Base-by-base conservation (phyloP, 1,140 invertebrate species). In the Trichoplusia ni region DNA sequence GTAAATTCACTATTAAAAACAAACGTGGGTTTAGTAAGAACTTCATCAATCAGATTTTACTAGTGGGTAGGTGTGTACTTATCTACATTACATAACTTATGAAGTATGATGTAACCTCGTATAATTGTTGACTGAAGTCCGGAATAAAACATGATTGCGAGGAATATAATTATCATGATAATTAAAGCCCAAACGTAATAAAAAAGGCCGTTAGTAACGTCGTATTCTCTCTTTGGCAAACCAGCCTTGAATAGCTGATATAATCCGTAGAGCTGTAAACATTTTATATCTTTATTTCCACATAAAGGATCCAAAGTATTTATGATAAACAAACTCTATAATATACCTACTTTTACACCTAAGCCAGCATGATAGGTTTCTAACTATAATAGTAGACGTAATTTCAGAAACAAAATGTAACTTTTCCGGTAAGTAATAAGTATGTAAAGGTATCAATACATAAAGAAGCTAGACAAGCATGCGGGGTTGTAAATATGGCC, bases 81-180 rank as follows among this genome's bases (percentile, higher is more conserved):
- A n/a, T n/a, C n/a, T n/a, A n/a, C n/a, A n/a, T n/a, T n/a, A n/a
- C n/a, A n/a, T n/a, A n/a, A n/a, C n/a, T n/a, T n/a, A n/a, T n/a
- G n/a, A n/a, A n/a, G n/a, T n/a, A n/a, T n/a, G n/a, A n/a, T 62
- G 7, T 7, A 64, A 89, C 85, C 81, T 85, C 81, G 65, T 37
- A 86, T 85, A 33, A 89, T 89, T 27, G 86, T 86, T 8, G 85
- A 88, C 54, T 90, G 86, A 18, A 90, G 72, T 31, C 82, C 81
- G 42, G 85, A 88, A 74, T 90, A 90, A 72, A 90, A 90, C 75
- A 90, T 86, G 14, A 90, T 84, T 0, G 79, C 79, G 3, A 90
- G 70, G 53, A 88, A 90, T 58, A 88, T 73, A 19, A 86, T 83
- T 16, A 88, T 84, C 51, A 86, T 86, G 13, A 84, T 75, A 33